A percentile compares a stretch with the other conserved stretches of the same genome.
Conservation (phyloP, 1,140 invertebrate species). For the Trichonephila inaurata region DNA sequence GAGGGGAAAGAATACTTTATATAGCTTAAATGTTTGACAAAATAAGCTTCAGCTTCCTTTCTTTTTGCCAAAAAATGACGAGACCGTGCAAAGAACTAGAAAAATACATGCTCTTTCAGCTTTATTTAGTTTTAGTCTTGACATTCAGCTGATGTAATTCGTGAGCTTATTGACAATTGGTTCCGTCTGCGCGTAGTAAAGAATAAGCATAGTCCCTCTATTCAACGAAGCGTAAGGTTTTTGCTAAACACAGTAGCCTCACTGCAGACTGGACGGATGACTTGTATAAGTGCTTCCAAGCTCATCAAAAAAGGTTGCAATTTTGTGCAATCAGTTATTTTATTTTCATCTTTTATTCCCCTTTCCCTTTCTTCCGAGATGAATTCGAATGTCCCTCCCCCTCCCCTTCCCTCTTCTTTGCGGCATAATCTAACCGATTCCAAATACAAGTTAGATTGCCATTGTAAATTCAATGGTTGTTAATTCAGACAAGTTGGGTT, state of each 20-base stretch:
- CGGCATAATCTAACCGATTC: conserved; percentile 7
- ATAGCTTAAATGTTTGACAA: conserved; percentile 67
- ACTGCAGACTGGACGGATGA: conserved; percentile 46
- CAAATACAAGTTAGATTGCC: background rate
- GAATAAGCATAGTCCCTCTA: background rate
- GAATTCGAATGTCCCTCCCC: background rate
- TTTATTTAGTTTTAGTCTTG: conserved; percentile 37
- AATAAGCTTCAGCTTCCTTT: conserved; percentile 66
- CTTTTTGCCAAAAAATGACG: conserved; percentile 4
- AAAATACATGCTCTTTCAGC: conserved; percentile 25
- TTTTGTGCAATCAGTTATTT: conserved; percentile 57
- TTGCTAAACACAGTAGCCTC: conserved; percentile 54
- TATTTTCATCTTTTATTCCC: background rate
- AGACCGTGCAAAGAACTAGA: background rate
- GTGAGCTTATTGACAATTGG: conserved; percentile 62
- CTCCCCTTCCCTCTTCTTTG: background rate
- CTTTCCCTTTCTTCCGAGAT: background rate
- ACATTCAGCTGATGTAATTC: conserved; percentile 55
- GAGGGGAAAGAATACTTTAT: conserved; percentile 27
- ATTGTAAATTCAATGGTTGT: background rate
- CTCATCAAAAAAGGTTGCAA: conserved; percentile 53
- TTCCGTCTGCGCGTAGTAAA: conserved; percentile 8
- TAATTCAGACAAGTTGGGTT: background rate
- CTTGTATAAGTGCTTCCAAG: conserved; percentile 51
- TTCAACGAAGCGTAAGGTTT: conserved; percentile 30